Conservation (phyloP, 2,797 vertebrate species). For the Lacerta agilis region DNA sequence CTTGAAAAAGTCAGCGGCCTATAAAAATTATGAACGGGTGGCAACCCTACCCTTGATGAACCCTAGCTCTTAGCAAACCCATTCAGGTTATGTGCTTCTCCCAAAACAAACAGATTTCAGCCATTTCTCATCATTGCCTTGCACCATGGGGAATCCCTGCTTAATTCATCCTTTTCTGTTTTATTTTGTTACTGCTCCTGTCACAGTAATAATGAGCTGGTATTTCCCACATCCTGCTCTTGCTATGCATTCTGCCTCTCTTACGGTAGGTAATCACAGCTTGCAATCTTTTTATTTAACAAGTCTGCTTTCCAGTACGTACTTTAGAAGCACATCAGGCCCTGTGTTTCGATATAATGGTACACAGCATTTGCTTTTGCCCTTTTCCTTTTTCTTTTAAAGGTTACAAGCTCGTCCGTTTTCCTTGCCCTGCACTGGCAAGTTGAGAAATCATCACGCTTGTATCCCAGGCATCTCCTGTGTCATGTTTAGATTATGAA, state of each 20-base stretch:
- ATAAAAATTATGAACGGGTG: slow-evolving; percentile 5
- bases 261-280: slow-evolving; percentile 70
- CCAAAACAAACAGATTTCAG: slow-evolving; percentile 48
- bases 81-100: slow-evolving; percentile 21
- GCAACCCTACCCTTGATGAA: slow-evolving; percentile 49
- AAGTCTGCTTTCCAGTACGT: slow-evolving; percentile 64
- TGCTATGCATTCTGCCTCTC: slow-evolving; percentile 65
- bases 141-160: slow-evolving; percentile 54
- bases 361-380: background rate
- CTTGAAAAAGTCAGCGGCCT: background rate
- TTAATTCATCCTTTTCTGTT: slow-evolving; percentile 27
- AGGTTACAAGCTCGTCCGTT: slow-evolving; percentile 34
- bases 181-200: slow-evolving; percentile 42
- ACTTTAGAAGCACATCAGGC: slow-evolving; percentile 55
- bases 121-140: slow-evolving; percentile 55
- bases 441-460: slow-evolving; percentile 54
- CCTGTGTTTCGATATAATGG: background rate
- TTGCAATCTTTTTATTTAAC: slow-evolving; percentile 44
- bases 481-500: slow-evolving; percentile 60
- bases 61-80: background rate
- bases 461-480: slow-evolving; percentile 58
- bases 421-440: slow-evolving; percentile 56
- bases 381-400: slow-evolving; percentile 55
- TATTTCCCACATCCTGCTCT: slow-evolving; percentile 69
- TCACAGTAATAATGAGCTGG: slow-evolving; percentile 52